Evolutionary conservation across 1,140 invertebrate genomes (phyloP).

Genomic region (Lutraria rhynchaena): DNA sequence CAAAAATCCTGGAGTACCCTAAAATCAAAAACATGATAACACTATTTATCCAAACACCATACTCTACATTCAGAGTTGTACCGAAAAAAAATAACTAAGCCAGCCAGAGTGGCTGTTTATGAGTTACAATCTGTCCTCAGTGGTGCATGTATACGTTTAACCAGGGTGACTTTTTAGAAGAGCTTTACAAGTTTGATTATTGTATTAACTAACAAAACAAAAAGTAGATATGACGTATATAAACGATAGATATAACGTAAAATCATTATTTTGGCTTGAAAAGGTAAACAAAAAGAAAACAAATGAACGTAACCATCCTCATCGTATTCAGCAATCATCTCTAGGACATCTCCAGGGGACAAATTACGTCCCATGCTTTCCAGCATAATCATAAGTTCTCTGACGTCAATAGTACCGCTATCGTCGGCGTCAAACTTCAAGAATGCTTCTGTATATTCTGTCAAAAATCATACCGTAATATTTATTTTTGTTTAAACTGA

Average conservation of each 20-base stretch:
- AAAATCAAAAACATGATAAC: no score
- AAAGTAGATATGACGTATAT: neutral
- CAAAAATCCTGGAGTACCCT: no score
- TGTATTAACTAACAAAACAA: neutral
- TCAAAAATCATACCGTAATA: neutral
- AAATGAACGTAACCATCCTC: neutral
- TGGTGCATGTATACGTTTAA: neutral
- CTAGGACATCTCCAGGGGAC: slow-evolving; percentile 4
- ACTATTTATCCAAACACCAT: no score
- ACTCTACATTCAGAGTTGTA: no score
- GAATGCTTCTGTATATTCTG: slow-evolving; percentile 11
- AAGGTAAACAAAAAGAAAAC: neutral
- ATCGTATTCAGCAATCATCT: neutral
- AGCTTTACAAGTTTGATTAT: slow-evolving; percentile 4
- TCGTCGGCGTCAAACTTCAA: slow-evolving; percentile 17
- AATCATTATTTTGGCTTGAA: neutral
- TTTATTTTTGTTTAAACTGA: neutral
- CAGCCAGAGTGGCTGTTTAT: no score
- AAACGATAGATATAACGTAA: neutral
- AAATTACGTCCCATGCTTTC: slow-evolving; percentile 12
- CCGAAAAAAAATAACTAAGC: no score
- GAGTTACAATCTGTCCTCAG: no score
- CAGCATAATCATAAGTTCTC: slow-evolving; percentile 6
- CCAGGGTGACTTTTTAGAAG: neutral
- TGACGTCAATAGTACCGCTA: slow-evolving; percentile 25